phyloP scores from a whole-genome alignment of 2,888 invertebrate genomes.

The Nineta flava region DNA sequence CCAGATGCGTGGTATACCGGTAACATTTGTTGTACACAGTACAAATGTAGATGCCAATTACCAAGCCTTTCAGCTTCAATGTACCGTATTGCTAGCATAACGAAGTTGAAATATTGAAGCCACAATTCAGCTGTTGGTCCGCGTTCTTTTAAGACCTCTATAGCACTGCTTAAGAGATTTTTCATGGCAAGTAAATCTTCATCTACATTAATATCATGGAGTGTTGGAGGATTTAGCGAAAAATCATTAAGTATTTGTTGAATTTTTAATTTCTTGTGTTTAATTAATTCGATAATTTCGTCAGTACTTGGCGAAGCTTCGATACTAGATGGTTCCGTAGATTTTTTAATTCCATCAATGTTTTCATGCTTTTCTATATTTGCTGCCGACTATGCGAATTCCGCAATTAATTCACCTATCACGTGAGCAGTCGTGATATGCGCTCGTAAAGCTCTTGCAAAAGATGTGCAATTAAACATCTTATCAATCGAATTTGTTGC shows the following conservation, averaged over 20 bases:
- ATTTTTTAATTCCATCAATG: neutral
- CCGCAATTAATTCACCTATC: neutral
- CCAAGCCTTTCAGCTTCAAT: slow-evolving; percentile 15
- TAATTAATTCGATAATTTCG: neutral
- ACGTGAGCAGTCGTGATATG: neutral
- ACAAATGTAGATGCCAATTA: slow-evolving; percentile 14
- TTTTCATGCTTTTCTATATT: neutral
- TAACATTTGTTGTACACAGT: slow-evolving; percentile 12
- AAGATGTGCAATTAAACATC: neutral
- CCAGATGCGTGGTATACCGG: slow-evolving; percentile 14
- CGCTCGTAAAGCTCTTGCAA: neutral
- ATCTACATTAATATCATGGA: neutral
- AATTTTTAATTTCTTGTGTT: neutral
- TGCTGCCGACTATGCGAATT: neutral
- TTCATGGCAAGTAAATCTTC: neutral
- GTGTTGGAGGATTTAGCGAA: neutral
- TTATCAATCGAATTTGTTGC: neutral
- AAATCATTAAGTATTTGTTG: neutral
- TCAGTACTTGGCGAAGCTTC: neutral
- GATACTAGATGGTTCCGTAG: neutral
- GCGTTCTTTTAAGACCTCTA: slow-evolving; percentile 5
- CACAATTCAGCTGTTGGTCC: slow-evolving; percentile 11
- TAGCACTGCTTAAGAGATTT: neutral
- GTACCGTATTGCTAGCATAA: slow-evolving; percentile 12
- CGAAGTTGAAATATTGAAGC: slow-evolving; percentile 12